Evolutionary conservation across 2,797 vertebrate genomes (phyloP).

Genomic region (Sebastes reedi): DNA sequence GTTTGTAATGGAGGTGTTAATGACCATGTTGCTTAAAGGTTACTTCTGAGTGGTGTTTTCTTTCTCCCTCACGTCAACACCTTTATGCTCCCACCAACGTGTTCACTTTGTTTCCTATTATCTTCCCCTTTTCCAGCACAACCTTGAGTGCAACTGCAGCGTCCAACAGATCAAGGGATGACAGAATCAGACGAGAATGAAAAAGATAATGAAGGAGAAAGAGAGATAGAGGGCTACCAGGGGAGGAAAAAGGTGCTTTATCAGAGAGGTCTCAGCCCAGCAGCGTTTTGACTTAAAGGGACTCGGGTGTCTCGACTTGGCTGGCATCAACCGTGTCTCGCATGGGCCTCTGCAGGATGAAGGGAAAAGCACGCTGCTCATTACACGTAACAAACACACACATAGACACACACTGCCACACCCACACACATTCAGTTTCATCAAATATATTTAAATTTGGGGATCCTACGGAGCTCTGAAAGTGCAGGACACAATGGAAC

Average conservation of each 20-base stretch:
- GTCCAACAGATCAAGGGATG: conserved; percentile 75
- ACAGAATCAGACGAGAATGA: conserved; percentile 73
- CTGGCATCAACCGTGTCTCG: conserved; percentile 41
- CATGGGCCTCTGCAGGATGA: conserved; percentile 25
- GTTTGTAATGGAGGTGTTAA: conserved; percentile 78
- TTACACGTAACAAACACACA: conserved; percentile 39
- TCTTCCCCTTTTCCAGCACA: conserved; percentile 56
- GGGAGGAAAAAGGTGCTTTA: conserved; percentile 65
- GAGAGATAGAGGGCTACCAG: conserved; percentile 31
- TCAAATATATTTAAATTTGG: conserved; percentile 72
- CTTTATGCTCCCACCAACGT: conserved; percentile 69
- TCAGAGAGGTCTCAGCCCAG: conserved; percentile 68
- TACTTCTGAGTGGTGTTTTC: conserved; percentile 76
- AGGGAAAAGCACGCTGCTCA: conserved; percentile 34
- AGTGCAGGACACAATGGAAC: conserved; percentile 58
- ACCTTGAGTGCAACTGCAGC: conserved; percentile 57
- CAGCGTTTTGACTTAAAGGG: conserved; percentile 66
- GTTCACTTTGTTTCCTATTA: conserved; percentile 74
- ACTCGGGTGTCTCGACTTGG: conserved; percentile 38
- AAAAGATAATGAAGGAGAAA: conserved; percentile 70
- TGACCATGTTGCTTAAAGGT: conserved; percentile 79
- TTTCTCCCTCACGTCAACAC: conserved; percentile 72
- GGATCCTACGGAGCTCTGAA: conserved; percentile 42
- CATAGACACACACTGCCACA: not conserved
- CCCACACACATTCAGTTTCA: conserved; percentile 54